These are phyloP conservation scores for Napeogenes inachia DNA, from an alignment of 2,888 invertebrate genomes.

Conservation along the genomic window DNA sequence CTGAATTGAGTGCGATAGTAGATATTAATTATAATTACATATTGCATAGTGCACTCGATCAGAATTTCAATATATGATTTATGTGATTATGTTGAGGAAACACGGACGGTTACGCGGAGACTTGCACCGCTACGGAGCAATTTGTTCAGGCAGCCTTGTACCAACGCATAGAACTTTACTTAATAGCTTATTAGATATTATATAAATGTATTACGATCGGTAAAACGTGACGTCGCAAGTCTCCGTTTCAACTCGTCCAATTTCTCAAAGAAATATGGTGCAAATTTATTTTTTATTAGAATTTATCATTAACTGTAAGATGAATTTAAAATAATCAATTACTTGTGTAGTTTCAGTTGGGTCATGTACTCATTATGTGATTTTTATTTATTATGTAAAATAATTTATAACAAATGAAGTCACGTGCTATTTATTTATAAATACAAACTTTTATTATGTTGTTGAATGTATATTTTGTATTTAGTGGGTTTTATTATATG, in stretches of 20 bases:
- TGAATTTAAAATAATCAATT: slow-evolving; percentile 4
- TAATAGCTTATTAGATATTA: too few relatives aligned
- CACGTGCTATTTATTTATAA: slow-evolving; percentile 21
- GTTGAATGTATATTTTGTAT: slow-evolving; percentile 10
- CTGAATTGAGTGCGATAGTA: neutral
- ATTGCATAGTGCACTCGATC: neutral
- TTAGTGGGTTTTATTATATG: slow-evolving; percentile 1
- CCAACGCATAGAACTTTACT: too few relatives aligned
- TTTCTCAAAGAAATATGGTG: slow-evolving; percentile 25
- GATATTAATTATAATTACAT: neutral
- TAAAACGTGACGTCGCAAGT: slow-evolving; percentile 1
- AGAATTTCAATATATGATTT: slow-evolving; percentile 2
- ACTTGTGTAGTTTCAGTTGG: slow-evolving; percentile 16
- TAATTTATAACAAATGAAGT: slow-evolving; percentile 8
- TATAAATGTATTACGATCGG: neutral
- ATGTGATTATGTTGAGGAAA: slow-evolving; percentile 6
- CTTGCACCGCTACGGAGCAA: neutral
- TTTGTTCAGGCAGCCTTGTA: too few relatives aligned
- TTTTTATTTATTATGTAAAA: slow-evolving; percentile 14
- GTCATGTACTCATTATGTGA: slow-evolving; percentile 15
- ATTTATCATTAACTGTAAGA: slow-evolving; percentile 6
- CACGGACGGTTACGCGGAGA: neutral
- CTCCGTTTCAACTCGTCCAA: slow-evolving; percentile 10
- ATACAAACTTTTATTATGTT: slow-evolving; percentile 10
- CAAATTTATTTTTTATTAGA: slow-evolving; percentile 24